These are phyloP conservation scores for Achatina immaculata DNA, from an alignment of 1,140 invertebrate genomes.

Conservation along the genomic window DNA sequence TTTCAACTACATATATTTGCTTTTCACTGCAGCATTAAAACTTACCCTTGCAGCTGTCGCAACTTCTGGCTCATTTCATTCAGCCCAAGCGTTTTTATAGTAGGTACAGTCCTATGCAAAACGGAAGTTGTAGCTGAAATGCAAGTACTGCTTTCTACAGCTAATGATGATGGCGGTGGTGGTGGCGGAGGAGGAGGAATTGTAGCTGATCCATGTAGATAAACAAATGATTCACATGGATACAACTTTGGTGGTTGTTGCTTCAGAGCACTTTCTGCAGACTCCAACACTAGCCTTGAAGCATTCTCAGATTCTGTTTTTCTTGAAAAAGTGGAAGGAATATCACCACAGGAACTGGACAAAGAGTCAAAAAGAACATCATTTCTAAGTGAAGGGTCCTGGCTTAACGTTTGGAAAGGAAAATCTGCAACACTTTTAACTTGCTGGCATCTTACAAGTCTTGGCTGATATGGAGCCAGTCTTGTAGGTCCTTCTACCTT, in stretches of 20 bases:
- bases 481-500: neutral
- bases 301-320: neutral
- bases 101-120: neutral
- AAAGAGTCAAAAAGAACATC: neutral
- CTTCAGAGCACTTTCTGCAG: neutral
- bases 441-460: neutral
- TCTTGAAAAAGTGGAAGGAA: neutral
- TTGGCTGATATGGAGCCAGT: neutral
- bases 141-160: neutral
- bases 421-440: neutral
- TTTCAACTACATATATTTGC: too few relatives aligned
- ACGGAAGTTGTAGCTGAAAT: neutral
- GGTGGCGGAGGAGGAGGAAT: neutral
- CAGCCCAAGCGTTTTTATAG: neutral
- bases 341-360: neutral
- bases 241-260: neutral
- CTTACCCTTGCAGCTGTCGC: conserved; percentile 32
- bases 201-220: too few relatives aligned
- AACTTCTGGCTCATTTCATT: neutral
- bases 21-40: too few relatives aligned
- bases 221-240: too few relatives aligned
- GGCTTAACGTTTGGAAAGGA: neutral
- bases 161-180: neutral
- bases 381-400: neutral
- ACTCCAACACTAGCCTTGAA: neutral